phyloP scores from a whole-genome alignment of 1,140 invertebrate genomes.

The Euglossa dilemma region DNA sequence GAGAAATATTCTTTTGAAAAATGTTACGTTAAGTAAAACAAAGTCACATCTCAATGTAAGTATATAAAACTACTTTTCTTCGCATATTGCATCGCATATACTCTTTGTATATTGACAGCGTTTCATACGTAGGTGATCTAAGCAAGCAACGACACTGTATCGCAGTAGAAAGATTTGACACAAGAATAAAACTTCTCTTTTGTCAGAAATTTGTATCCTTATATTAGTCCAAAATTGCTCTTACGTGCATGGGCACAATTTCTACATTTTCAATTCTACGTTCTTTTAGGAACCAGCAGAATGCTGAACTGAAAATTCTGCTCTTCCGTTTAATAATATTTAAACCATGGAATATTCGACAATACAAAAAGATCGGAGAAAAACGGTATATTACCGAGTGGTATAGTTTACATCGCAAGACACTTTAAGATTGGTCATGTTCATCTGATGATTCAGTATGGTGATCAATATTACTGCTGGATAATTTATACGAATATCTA shows the following conservation, averaged over 20 bases:
- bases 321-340: no score
- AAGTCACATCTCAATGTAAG: constrained; percentile 28
- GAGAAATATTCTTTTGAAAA: no score
- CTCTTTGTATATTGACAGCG: neutral
- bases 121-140: neutral
- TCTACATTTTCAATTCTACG: no score
- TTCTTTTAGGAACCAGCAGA: no score
- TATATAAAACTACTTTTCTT: neutral
- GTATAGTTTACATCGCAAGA: constrained; percentile 61
- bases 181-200: no score
- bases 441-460: constrained; percentile 62
- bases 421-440: constrained; percentile 51
- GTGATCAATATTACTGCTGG: constrained; percentile 65
- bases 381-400: constrained; percentile 62
- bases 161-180: no score
- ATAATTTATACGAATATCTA: constrained; percentile 58
- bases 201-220: no score
- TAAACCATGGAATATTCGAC: neutral
- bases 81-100: no score
- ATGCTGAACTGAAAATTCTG: no score
- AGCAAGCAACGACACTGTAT: constrained; percentile 38
- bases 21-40: constrained; percentile 47
- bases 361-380: constrained; percentile 63
- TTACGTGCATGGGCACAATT: no score
- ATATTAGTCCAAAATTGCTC: no score